phyloP scores from a whole-genome alignment of 2,113 vertebrate species.

The Dasyurus viverrinus region DNA sequence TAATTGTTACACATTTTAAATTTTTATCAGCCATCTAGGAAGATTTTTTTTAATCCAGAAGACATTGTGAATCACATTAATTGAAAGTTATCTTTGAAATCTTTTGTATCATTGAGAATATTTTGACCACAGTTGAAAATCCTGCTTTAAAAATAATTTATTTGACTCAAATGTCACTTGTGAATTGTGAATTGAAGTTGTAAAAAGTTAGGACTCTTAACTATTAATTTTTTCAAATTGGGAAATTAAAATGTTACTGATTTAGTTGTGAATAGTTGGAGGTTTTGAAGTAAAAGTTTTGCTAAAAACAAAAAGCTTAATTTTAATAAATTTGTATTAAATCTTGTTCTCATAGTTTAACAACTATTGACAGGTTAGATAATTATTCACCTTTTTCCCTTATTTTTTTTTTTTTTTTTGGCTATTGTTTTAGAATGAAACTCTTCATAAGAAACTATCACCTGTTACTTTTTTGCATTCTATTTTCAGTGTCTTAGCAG shows the following conservation, averaged over 20 bases:
- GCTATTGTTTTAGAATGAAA: conserved; percentile 13
- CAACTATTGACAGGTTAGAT: not conserved
- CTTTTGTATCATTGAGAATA: not conserved
- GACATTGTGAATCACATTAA: not conserved
- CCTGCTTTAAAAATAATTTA: conserved; percentile 12
- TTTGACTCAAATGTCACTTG: not conserved
- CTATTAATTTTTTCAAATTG: conserved; percentile 34
- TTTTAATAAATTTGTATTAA: not conserved
- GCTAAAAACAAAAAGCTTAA: not conserved
- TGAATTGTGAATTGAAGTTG: conserved; percentile 1
- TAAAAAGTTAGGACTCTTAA: not conserved
- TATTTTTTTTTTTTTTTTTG: no score
- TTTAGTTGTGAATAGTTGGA: not conserved
- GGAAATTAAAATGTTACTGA: not conserved
- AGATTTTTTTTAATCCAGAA: conserved; percentile 20
- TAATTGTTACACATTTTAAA: not conserved
- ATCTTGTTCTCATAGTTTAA: not conserved
- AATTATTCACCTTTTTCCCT: not conserved
- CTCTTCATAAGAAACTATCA: conserved; percentile 24
- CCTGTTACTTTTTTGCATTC: not conserved
- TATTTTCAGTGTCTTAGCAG: not conserved
- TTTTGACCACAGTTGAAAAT: not conserved
- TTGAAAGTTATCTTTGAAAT: not conserved
- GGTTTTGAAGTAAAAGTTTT: not conserved
- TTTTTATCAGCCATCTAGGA: not conserved